Evolutionary conservation across 2,113 vertebrate species (phyloP), one percentile per base, ranked within the genome.

Genomic region (Scomber japonicus): DNA sequence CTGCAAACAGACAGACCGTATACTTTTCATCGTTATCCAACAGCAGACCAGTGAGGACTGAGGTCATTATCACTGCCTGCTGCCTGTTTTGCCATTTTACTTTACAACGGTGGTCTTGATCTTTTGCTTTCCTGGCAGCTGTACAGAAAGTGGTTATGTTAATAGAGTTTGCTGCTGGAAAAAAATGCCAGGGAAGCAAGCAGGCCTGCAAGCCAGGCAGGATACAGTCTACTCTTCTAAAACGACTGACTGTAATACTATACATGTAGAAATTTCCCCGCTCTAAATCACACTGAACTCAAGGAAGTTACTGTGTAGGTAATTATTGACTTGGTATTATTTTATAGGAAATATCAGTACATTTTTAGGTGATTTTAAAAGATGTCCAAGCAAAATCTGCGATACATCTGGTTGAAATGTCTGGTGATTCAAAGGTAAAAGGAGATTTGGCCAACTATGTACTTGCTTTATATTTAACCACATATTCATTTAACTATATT

Each of bases 101-200:
- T 81, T 85, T 73, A 86, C 54, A 13, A 49, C 11, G 27, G 65
- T 0, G 19, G 62, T 75, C 91, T 85, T 86, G 68, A 85, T 85
- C 74, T 83, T 62, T 62, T 72, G 16, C 69, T 92, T 91, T 93
- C 88, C 88, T 93, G 89, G 88, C 90, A 88, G 76, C 71, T 16
- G 84, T 40, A 62, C 85, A 88, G 56, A 74, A 73, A 78, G 91
- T 77, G 82, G 89, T 86, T 86, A 50, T 44, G 73, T 85, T 89
- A 88, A 90, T 80, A 50, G 83, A 78, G 62, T 14, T 30, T 48
- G 59, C 78, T 71, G 57, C 74, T 83, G 81, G 75, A 24, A 76
- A 73, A 81, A 83, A 80, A 73, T 59, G 54, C 40, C 6, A 76
- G 61, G 62, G 56, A 74, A 30, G 64, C 16, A 16, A 64, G 54